phyloP scores from a whole-genome alignment of 2,888 invertebrate genomes.

The Eilema depressum region DNA sequence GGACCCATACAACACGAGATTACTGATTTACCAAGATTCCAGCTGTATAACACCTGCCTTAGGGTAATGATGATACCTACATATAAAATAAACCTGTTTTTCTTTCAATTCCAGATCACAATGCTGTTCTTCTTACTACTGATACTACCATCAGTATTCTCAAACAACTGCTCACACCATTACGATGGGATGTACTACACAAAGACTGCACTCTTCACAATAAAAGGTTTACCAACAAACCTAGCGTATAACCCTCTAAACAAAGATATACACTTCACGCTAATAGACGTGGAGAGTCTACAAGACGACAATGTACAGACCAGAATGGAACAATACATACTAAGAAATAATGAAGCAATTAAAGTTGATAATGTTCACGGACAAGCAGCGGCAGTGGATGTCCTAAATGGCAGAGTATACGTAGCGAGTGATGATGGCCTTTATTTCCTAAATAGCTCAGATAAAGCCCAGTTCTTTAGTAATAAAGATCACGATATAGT shows the following conservation, averaged over 20 bases:
- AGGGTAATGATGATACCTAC: neutral
- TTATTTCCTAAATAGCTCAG: constrained; percentile 65
- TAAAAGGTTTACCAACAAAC: constrained; percentile 80
- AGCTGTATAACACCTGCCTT: too few species aligned
- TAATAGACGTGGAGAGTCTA: constrained; percentile 76
- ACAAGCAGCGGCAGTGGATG: constrained; percentile 77
- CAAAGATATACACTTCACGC: constrained; percentile 73
- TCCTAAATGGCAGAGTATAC: constrained; percentile 68
- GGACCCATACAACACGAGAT: too few species aligned
- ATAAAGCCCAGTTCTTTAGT: constrained; percentile 69
- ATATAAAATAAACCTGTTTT: neutral
- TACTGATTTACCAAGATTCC: too few species aligned
- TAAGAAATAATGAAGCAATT: constrained; percentile 68
- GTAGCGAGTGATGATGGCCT: constrained; percentile 77
- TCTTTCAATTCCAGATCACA: constrained; percentile 51
- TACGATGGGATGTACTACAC: constrained; percentile 66
- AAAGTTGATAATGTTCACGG: constrained; percentile 76
- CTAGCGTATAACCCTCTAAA: constrained; percentile 68
- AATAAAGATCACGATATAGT: constrained; percentile 80
- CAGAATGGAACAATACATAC: constrained; percentile 79
- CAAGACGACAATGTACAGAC: constrained; percentile 79
- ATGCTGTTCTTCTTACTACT: constrained; percentile 71
- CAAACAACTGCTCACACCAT: constrained; percentile 68
- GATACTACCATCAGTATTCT: constrained; percentile 59
- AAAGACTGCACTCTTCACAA: constrained; percentile 68